Evolutionary conservation across 2,888 invertebrate species (phyloP).

Genomic region (Cosmorhoe ocellata): DNA sequence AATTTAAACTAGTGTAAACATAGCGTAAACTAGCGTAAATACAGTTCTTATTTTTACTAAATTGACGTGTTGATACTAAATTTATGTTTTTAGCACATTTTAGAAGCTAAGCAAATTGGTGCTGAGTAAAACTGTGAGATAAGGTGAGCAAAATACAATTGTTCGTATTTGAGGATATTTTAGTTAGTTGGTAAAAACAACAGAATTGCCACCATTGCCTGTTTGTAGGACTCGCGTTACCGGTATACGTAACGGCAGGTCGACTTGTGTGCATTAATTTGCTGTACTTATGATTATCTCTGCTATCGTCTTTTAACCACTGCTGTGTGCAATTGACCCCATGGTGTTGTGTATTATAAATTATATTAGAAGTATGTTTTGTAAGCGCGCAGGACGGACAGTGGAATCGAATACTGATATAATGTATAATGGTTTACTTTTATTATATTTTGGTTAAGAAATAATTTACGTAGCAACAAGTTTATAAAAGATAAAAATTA

Average conservation of each 20-base stretch:
- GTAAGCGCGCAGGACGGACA: slow-evolving; percentile 59
- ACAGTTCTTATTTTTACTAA: too few species aligned
- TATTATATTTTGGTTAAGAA: slow-evolving; percentile 78
- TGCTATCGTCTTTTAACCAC: slow-evolving; percentile 65
- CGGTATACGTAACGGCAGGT: slow-evolving; percentile 42
- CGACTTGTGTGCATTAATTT: slow-evolving; percentile 39
- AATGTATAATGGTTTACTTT: slow-evolving; percentile 78
- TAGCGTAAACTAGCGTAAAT: too few species aligned
- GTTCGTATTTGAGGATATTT: too few species aligned
- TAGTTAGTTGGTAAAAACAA: too few species aligned
- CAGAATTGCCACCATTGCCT: too few species aligned
- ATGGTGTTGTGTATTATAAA: slow-evolving; percentile 74
- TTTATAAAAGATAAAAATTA: slow-evolving; percentile 60
- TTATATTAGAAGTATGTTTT: slow-evolving; percentile 70
- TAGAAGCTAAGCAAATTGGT: too few species aligned
- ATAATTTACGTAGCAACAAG: slow-evolving; percentile 77
- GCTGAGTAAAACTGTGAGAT: too few species aligned
- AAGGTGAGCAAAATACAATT: too few species aligned
- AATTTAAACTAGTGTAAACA: too few species aligned
- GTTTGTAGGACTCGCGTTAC: slow-evolving; percentile 24
- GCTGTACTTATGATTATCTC: slow-evolving; percentile 64
- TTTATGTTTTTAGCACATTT: too few species aligned
- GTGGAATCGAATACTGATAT: slow-evolving; percentile 68
- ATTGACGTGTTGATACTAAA: too few species aligned
- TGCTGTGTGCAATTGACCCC: slow-evolving; percentile 71